Conservation (phyloP, 2,797 vertebrate genomes). For the Scolopax rusticola region DNA sequence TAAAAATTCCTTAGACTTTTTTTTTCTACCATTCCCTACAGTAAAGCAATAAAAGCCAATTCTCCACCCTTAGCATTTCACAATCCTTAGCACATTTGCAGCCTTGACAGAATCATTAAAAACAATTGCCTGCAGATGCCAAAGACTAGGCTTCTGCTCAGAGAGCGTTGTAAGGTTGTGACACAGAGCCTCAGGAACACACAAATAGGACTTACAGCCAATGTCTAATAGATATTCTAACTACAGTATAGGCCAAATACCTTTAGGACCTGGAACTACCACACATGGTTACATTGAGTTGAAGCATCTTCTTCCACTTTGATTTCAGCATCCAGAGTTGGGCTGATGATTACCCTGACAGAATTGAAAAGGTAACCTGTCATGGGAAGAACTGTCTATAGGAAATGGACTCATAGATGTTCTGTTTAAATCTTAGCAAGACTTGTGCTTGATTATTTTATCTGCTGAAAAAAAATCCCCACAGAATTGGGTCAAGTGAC, state of each 20-base stretch:
- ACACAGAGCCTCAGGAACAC: not conserved
- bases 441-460: not conserved
- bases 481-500: not conserved
- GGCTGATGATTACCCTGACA: not conserved
- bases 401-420: not conserved
- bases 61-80: not conserved
- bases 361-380: not conserved
- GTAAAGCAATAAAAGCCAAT: not conserved
- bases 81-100: not conserved
- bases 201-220: not conserved
- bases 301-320: not conserved
- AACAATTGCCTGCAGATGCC: not conserved
- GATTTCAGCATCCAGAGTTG: not conserved
- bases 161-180: not conserved
- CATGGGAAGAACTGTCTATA: not conserved
- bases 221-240: not conserved
- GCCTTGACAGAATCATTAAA: not conserved
- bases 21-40: not conserved
- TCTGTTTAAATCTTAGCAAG: not conserved
- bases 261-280: not conserved
- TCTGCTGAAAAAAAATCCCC: not conserved
- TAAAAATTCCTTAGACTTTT: not conserved
- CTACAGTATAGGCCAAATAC: not conserved
- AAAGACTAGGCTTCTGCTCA: not conserved
- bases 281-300: not conserved